These are phyloP conservation scores for Denticeps clupeoides DNA, from an alignment of 2,797 vertebrate species.

Conservation along the genomic window DNA sequence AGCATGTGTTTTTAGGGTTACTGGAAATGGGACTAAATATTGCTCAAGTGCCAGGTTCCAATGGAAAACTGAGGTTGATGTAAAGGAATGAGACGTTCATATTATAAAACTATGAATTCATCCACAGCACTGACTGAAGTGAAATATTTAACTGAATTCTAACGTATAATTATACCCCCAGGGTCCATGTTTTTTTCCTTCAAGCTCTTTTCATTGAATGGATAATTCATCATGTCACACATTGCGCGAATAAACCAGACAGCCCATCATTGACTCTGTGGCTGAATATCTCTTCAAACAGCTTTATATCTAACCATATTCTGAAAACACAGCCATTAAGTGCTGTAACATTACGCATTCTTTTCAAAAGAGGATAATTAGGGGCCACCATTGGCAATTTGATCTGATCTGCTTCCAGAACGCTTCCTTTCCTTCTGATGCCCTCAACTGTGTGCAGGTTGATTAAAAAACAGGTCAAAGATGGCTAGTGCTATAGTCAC, in stretches of 20 bases:
- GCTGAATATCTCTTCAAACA: too few relatives aligned
- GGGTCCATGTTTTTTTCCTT: background rate
- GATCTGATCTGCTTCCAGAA: too few relatives aligned
- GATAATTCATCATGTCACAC: background rate
- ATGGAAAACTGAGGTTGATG: background rate
- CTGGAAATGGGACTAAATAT: background rate
- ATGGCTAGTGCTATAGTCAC: too few relatives aligned
- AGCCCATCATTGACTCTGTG: background rate
- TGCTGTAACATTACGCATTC: too few relatives aligned
- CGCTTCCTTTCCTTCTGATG: too few relatives aligned
- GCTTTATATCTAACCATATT: too few relatives aligned
- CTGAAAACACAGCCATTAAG: too few relatives aligned
- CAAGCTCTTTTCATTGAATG: background rate
- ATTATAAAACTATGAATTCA: conserved; percentile 1
- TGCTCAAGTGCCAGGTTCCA: background rate
- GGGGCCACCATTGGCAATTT: too few relatives aligned
- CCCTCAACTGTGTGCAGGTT: too few relatives aligned
- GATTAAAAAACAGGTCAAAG: too few relatives aligned
- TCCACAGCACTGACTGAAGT: background rate
- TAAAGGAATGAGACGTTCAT: background rate
- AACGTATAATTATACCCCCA: conserved; percentile 1
- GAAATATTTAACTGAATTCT: conserved; percentile 2
- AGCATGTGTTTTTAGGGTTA: background rate
- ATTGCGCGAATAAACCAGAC: background rate
- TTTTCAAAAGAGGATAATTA: too few relatives aligned